Percentiles rank a stretch among this genome's conserved stretches.
phyloP scores from a whole-genome alignment of 2,797 vertebrate genomes.

The Pteronotus mesoamericanus region DNA sequence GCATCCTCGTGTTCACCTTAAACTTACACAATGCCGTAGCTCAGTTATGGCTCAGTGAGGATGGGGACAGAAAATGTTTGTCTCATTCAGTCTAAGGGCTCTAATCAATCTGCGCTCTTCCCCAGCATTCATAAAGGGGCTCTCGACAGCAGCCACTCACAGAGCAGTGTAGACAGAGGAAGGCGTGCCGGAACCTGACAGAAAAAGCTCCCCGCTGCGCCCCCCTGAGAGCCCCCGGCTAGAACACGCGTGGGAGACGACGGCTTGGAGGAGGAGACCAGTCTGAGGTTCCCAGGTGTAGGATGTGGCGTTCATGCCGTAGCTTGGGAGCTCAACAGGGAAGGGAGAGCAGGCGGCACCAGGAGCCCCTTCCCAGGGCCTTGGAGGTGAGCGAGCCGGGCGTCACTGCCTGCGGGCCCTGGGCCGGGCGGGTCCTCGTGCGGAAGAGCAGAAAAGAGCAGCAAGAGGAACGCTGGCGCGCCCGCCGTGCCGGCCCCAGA shows the following conservation, averaged over 20 bases:
- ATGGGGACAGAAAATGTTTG: no score
- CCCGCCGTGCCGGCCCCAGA: background rate
- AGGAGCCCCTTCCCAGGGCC: background rate
- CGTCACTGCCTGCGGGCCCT: background rate
- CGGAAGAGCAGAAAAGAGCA: background rate
- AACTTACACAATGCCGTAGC: no score
- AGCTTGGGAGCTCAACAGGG: background rate
- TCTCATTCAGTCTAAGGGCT: background rate
- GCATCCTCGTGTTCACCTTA: no score
- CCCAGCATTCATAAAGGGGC: background rate
- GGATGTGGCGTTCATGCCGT: background rate
- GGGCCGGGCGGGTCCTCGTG: no score
- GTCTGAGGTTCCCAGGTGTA: background rate
- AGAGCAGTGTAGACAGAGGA: background rate
- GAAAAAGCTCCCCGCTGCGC: background rate
- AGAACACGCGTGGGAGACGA: background rate
- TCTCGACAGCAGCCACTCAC: background rate
- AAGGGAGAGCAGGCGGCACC: background rate
- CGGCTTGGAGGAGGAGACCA: background rate
- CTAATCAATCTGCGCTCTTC: background rate
- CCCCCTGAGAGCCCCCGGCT: background rate
- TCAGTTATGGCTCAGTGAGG: no score
- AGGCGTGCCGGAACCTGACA: background rate
- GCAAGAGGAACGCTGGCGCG: no score
- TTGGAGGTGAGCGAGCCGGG: background rate